Percentiles rank a stretch among this genome's conserved stretches.
Evolutionary conservation across 1,140 invertebrate genomes (phyloP).

Genomic region (Drosophila carrolli): DNA sequence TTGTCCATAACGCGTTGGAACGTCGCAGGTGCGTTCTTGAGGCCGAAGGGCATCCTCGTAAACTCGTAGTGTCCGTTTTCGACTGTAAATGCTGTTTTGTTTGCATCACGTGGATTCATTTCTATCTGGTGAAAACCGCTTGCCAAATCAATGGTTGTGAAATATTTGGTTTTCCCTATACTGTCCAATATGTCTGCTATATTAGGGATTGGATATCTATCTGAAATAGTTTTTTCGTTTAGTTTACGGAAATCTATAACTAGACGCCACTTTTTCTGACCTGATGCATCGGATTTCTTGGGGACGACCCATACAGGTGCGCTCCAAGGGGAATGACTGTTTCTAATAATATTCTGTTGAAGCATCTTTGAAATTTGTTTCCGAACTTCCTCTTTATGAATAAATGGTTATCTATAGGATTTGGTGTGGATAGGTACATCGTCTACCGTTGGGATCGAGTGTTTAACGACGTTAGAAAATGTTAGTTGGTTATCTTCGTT

Average conservation of each 20-base stretch:
- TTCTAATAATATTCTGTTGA: constrained; percentile 16
- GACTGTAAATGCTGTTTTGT: constrained; percentile 8
- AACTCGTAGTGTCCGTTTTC: constrained; percentile 15
- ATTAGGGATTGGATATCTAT: neutral
- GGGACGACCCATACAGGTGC: constrained; percentile 18
- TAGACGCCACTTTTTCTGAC: constrained; percentile 15
- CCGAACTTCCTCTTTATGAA: constrained; percentile 22
- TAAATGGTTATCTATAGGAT: constrained; percentile 23
- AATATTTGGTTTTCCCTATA: constrained; percentile 1
- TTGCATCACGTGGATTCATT: neutral
- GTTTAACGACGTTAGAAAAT: constrained; percentile 10
- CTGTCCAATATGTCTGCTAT: neutral
- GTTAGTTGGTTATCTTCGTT: constrained; percentile 3
- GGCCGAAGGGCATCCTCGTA: constrained; percentile 19
- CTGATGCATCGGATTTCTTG: constrained; percentile 3
- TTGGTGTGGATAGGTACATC: constrained; percentile 19
- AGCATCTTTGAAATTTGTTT: constrained; percentile 27
- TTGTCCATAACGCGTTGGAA: constrained; percentile 16
- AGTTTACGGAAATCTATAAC: constrained; percentile 23
- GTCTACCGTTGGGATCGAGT: constrained; percentile 22
- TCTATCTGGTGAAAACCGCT: constrained; percentile 12
- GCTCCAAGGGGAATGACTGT: constrained; percentile 22
- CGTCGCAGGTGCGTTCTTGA: constrained; percentile 10
- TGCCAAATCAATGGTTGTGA: neutral
- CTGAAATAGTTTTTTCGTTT: constrained; percentile 9